These are phyloP conservation scores for Acrobasis consociella DNA, from an alignment of 2,888 invertebrate genomes.

Conservation along the genomic window DNA sequence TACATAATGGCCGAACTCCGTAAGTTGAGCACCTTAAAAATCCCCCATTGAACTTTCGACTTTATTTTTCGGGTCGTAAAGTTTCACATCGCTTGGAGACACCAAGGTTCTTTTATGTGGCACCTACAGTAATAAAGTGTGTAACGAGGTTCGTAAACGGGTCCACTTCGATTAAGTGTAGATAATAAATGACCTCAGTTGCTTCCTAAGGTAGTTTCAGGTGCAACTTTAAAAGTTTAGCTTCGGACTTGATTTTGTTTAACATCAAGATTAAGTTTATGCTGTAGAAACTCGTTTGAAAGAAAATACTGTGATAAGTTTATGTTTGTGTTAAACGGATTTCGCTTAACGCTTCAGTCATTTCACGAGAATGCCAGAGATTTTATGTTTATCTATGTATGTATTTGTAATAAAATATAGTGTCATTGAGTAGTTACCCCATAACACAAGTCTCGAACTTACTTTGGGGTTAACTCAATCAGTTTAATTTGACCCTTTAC, in stretches of 20 bases:
- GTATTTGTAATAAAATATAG: no score
- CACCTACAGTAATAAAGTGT: constrained; percentile 37
- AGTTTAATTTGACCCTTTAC: no score
- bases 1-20: constrained; percentile 31
- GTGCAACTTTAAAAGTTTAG: constrained; percentile 14
- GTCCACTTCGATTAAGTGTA: constrained; percentile 38
- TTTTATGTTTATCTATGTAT: no score
- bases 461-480: no score
- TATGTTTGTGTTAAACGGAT: no score
- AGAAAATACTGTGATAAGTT: no score
- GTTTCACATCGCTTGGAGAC: constrained; percentile 31
- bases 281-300: no score
- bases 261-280: background rate
- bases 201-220: constrained; percentile 28
- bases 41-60: constrained; percentile 29
- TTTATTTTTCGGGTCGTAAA: constrained; percentile 30
- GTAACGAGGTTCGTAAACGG: constrained; percentile 37
- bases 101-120: constrained; percentile 36
- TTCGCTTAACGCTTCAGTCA: no score
- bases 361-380: no score
- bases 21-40: constrained; percentile 33
- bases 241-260: constrained; percentile 13
- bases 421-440: no score
- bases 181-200: constrained; percentile 37
- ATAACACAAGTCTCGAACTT: no score